A percentile compares a stretch with the other conserved stretches of the same genome.
Conservation (phyloP, 2,113 vertebrate genomes). For the Laticauda laticaudata region DNA sequence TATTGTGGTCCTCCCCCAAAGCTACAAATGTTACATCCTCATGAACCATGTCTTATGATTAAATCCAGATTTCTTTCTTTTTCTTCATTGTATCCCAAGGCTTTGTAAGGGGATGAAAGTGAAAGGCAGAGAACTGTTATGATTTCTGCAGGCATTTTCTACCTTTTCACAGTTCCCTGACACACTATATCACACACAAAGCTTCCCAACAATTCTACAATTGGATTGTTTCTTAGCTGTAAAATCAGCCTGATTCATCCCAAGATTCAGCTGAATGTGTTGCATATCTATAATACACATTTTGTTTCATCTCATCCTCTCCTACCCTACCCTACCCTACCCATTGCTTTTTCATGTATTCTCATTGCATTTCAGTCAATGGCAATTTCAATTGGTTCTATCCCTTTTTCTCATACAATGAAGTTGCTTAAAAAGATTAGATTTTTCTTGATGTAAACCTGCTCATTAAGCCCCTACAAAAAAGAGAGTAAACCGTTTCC, state of each 20-base stretch:
- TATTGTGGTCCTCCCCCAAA: not conserved
- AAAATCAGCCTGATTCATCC: not conserved
- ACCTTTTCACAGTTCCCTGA: not conserved
- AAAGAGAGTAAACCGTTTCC: not conserved
- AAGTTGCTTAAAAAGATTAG: not conserved
- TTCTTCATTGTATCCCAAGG: not conserved
- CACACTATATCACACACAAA: not conserved
- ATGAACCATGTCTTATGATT: not conserved
- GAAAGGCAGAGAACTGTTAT: not conserved
- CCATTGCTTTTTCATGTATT: not conserved
- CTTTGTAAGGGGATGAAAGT: not conserved
- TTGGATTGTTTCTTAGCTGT: not conserved
- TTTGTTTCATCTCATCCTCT: not conserved
- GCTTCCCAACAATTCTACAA: not conserved
- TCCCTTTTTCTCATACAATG: not conserved
- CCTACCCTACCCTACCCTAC: not conserved
- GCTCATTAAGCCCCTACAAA: not conserved
- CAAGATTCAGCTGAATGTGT: not conserved
- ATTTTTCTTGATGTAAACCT: not conserved
- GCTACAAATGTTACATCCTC: not conserved
- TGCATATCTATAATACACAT: not conserved
- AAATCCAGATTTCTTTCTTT: not conserved
- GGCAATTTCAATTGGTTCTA: not conserved
- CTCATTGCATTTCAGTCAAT: not conserved
- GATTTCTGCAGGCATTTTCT: not conserved